Base-by-base conservation (phyloP, 2,888 invertebrate species). In the Metalampra italica region DNA sequence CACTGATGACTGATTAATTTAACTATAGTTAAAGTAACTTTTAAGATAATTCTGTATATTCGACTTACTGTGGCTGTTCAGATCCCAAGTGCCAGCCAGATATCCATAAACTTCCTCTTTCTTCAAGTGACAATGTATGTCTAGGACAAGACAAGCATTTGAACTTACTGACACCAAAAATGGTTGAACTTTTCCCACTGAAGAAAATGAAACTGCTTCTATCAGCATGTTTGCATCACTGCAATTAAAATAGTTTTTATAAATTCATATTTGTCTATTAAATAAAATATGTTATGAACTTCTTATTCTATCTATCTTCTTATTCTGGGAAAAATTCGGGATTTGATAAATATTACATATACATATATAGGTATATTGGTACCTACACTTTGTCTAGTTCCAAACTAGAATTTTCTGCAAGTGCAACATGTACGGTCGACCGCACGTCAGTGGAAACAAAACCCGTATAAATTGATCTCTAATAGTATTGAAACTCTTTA, bases 91-190 rank as follows among this genome's bases (percentile, higher is more conserved):
- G 3, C 98, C 98, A 45, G 96, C 98, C 45, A 98, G 87, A 78
- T 98, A 98, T n/a, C 98, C 98, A 69, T 96, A 96, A 11, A 98
- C 96, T 90, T 98, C 98, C 63, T 95, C 95, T 70, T 94, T 95
- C n/a, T 96, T 96, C 62, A 98, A 90, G 81, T 98, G 98, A 70
- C 97, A 96, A 77, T 98, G 98, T 64, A 98, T 95, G 79, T 98
- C 98, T 71, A 97, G 94, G 52, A 98, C 91, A 14, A 98, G 90
- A 51, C 95, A 93, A 1, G 97, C 95, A 68, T 97, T 97, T 15
- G 97, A 95, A 49, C 95, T 94, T 53, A 98, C 92, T 14, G 96
- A 95, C 7, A 98, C 93, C 47, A 96, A 86, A 78, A 98, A 98
- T 9, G 98, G 98, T 80, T 98, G 98, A 49, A 97, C 93, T 86